Conservation (phyloP, 2,888 invertebrate species). For the Argynnis bischoffii region DNA sequence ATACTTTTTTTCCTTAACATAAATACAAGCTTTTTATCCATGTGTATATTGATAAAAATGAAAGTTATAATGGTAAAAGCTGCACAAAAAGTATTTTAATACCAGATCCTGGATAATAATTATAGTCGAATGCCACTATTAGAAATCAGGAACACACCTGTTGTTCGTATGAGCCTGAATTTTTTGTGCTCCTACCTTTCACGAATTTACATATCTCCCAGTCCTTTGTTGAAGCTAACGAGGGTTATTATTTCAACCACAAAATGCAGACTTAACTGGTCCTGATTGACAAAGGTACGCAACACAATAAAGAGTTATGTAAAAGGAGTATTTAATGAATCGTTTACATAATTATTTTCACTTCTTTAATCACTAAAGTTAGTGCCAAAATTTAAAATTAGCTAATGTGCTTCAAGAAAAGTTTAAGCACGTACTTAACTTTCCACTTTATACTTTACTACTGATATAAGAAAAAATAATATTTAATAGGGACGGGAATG, state of each 20-base stretch:
- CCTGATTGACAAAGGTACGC: slow-evolving; percentile 72
- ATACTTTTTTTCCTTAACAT: slow-evolving; percentile 7
- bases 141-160: slow-evolving; percentile 76
- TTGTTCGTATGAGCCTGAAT: slow-evolving; percentile 65
- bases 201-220: slow-evolving; percentile 76
- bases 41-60: slow-evolving; percentile 51
- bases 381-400: slow-evolving; percentile 58
- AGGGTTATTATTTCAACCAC: slow-evolving; percentile 78
- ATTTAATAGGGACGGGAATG: slow-evolving; percentile 30
- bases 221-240: slow-evolving; percentile 71
- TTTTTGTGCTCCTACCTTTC: slow-evolving; percentile 73
- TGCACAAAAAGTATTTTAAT: slow-evolving; percentile 56
- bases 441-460: slow-evolving; percentile 17
- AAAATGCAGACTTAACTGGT: slow-evolving; percentile 68
- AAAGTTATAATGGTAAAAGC: slow-evolving; percentile 66
- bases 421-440: slow-evolving; percentile 47
- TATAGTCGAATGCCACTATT: slow-evolving; percentile 64
- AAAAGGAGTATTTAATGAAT: slow-evolving; percentile 53
- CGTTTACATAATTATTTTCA: slow-evolving; percentile 59
- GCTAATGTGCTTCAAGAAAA: slow-evolving; percentile 52
- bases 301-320: slow-evolving; percentile 62
- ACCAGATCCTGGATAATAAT: slow-evolving; percentile 60
- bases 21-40: slow-evolving; percentile 13
- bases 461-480: slow-evolving; percentile 22
- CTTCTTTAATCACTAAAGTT: slow-evolving; percentile 68